Conservation (phyloP, 2,113 vertebrate genomes). For the Thalassoma bifasciatum region DNA sequence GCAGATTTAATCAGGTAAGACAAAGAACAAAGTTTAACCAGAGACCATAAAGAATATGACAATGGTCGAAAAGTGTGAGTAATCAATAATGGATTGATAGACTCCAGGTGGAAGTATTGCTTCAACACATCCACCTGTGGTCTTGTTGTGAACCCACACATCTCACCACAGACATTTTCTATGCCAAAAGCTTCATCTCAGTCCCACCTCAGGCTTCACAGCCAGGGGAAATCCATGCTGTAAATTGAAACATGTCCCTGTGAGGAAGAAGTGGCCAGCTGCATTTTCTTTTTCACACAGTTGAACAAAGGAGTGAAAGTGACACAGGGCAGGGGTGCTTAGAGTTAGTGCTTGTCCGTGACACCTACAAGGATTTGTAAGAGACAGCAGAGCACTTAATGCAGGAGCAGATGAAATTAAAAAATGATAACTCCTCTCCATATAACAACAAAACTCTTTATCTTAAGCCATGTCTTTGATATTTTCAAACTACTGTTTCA, state of each 20-base stretch:
- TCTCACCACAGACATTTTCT: constrained; percentile 22
- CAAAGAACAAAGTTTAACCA: background rate
- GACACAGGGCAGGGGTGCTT: background rate
- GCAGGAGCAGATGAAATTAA: background rate
- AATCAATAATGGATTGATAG: background rate
- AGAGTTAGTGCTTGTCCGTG: constrained; percentile 6
- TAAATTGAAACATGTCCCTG: constrained; percentile 60
- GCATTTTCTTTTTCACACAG: constrained; percentile 42
- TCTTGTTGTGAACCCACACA: constrained; percentile 24
- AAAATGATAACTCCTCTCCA: background rate
- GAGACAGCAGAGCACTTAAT: background rate
- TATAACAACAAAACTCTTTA: background rate
- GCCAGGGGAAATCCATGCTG: constrained; percentile 60
- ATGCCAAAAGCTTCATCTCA: constrained; percentile 22
- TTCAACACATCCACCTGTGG: background rate
- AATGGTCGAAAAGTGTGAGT: background rate
- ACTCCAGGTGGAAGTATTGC: background rate
- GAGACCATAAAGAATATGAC: background rate
- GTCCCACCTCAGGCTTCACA: constrained; percentile 47
- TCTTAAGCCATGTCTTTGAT: too few relatives aligned
- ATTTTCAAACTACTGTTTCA: too few relatives aligned
- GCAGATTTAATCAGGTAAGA: too few relatives aligned
- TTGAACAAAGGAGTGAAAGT: constrained; percentile 26
- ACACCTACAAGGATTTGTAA: background rate
- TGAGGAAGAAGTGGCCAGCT: constrained; percentile 41